Percentiles rank a stretch among this genome's conserved stretches.
These are phyloP conservation scores for Meliscaeva auricollis DNA, from an alignment of 2,888 invertebrate species.

Conservation along the genomic window DNA sequence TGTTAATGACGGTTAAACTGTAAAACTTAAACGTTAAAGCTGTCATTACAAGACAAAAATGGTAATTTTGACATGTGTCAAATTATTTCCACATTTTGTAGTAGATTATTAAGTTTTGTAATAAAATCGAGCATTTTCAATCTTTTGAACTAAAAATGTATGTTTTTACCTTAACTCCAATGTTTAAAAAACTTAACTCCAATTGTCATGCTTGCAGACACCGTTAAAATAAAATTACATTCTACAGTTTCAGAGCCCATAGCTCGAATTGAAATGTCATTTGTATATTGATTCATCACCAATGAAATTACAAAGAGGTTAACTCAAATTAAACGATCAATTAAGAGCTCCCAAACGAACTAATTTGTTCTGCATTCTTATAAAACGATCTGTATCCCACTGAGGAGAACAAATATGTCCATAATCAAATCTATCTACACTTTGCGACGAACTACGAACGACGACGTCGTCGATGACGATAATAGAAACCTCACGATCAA, in stretches of 20 bases:
- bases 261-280: slow-evolving; percentile 14
- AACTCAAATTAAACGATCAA: slow-evolving; percentile 67
- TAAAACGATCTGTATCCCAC: slow-evolving; percentile 70
- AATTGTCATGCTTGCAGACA: neutral
- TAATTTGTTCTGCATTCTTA: slow-evolving; percentile 68
- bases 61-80: too few relatives aligned
- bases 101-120: too few relatives aligned
- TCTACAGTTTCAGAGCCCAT: neutral
- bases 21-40: neutral
- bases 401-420: slow-evolving; percentile 69
- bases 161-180: too few relatives aligned
- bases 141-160: too few relatives aligned
- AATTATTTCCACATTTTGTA: too few relatives aligned
- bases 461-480: neutral
- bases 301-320: slow-evolving; percentile 48
- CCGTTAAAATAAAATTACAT: neutral
- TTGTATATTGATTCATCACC: slow-evolving; percentile 40
- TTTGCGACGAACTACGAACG: slow-evolving; percentile 28
- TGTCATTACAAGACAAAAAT: too few relatives aligned
- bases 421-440: slow-evolving; percentile 71
- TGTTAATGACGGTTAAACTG: slow-evolving; percentile 10
- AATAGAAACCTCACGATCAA: slow-evolving; percentile 71
- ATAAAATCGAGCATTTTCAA: too few relatives aligned
- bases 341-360: slow-evolving; percentile 63
- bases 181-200: neutral